Conservation (phyloP, 2,888 invertebrate genomes). For the Chrysolina oricalcia region DNA sequence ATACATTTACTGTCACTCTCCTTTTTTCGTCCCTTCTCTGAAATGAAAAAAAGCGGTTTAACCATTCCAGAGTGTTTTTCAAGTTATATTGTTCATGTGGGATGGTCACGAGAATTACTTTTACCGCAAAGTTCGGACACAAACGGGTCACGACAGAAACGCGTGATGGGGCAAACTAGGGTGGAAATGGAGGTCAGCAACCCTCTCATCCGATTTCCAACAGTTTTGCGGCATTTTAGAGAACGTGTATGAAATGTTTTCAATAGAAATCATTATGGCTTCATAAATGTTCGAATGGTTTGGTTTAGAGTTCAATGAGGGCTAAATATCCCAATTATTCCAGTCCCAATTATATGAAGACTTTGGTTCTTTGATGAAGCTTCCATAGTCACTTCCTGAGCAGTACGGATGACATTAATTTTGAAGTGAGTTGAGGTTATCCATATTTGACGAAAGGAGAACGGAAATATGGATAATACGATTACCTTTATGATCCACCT, state of each 20-base stretch:
- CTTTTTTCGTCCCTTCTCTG: not conserved
- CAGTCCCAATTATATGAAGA: no score
- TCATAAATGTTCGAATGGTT: not conserved
- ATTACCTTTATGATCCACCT: no score
- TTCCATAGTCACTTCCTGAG: no score
- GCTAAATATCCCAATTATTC: no score
- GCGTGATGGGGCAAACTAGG: not conserved
- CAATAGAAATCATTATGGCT: not conserved
- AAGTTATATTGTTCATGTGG: not conserved
- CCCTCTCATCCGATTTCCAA: slow-evolving; percentile 19
- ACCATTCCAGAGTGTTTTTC: not conserved
- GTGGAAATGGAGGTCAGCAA: slow-evolving; percentile 11
- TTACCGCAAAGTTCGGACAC: slow-evolving; percentile 25
- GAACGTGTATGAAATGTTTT: not conserved
- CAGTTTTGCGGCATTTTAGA: not conserved
- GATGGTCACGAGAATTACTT: slow-evolving; percentile 31
- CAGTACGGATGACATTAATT: no score
- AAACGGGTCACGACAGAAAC: slow-evolving; percentile 16
- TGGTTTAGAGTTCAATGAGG: no score
- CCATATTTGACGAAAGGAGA: no score
- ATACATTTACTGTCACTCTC: no score
- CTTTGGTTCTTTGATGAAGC: not conserved
- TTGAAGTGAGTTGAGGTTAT: no score
- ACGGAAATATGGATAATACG: no score
- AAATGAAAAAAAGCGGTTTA: not conserved